Base-by-base conservation (phyloP, 2,113 vertebrate species). In the Cynocephalus volans region DNA sequence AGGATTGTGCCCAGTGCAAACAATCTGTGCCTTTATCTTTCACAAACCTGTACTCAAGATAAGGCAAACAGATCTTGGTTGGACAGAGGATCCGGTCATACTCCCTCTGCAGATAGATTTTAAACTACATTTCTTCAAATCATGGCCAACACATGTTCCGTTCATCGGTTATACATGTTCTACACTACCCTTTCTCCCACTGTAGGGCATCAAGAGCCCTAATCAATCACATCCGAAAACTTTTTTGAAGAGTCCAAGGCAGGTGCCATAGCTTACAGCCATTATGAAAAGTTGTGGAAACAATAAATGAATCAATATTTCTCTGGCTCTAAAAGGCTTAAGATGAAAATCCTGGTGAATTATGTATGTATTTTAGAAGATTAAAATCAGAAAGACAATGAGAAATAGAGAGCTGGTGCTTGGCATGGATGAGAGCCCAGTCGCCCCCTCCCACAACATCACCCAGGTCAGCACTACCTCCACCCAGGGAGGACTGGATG, bases 401-500 rank as follows among this genome's bases (percentile, higher is more conserved):
- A 15, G 21, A 70, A 52, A 52, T 10, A 13, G 33, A 6, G 10
- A 56, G 26, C 45, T 17, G 26, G 24, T 1, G 0, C 15, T 26
- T 8, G 7, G 54, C 60, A 10, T 2, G 0, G 8, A 70, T 18
- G 14, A 54, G 73, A 24, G 24, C 54, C 33, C n/a, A 1, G 5
- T 0, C 0, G 19, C 6, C 33, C 17, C 6, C 0, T 0, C 45
- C 86, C 31, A 10, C 2, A 0, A 7, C 2, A 36, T 24, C n/a
- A 12, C 36, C 48, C 9, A 2, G 5, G 18, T 31, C 81, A 23
- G 33, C 31, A 6, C 41, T 8, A 9, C 4, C 10, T 0, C 2
- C 0, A 33, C 73, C 56, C 92, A 10, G 1, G 3, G 14, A 33
- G 24, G 31, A 26, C 41, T 2, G 5, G 33, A 1, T 2, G 33